These are phyloP conservation scores for Chloroceryle inda DNA, from an alignment of 2,797 vertebrate species.

Conservation along the genomic window DNA sequence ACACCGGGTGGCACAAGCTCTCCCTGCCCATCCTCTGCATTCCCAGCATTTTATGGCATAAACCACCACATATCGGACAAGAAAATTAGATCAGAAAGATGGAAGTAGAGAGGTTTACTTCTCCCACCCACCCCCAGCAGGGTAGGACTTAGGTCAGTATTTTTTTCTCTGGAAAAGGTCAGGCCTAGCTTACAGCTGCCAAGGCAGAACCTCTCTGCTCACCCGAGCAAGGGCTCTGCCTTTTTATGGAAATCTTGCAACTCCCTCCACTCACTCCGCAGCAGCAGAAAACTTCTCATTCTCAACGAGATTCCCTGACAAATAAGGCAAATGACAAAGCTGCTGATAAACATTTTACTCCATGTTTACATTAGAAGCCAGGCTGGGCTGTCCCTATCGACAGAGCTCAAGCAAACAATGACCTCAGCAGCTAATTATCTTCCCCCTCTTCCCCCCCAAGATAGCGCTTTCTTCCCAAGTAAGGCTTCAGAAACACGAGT, in stretches of 20 bases:
- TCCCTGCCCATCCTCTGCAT: background rate
- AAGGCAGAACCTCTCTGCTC: conserved; percentile 73
- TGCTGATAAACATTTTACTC: conserved; percentile 73
- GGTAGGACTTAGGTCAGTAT: conserved; percentile 63
- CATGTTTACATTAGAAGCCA: conserved; percentile 73
- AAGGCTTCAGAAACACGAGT: conserved; percentile 54
- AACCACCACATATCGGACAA: background rate
- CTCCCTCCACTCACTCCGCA: conserved; percentile 48
- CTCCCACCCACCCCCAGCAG: conserved; percentile 7
- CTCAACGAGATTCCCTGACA: conserved; percentile 78
- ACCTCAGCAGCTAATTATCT: conserved; percentile 64
- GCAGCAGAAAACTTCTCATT: conserved; percentile 72
- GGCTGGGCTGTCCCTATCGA: conserved; percentile 57
- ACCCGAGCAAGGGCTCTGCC: conserved; percentile 80
- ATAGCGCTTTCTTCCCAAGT: conserved; percentile 64
- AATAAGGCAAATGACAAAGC: conserved; percentile 78
- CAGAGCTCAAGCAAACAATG: conserved; percentile 44
- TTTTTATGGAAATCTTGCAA: conserved; percentile 85
- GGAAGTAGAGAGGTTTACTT: background rate
- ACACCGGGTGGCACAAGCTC: background rate
- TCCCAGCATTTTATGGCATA: background rate
- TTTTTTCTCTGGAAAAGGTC: conserved; percentile 74
- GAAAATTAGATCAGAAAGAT: background rate
- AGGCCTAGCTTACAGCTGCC: conserved; percentile 74
- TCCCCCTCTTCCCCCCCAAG: background rate